A percentile compares a stretch with the other conserved stretches of the same genome.
These are phyloP conservation scores for Littorina saxatilis DNA, from an alignment of 1,140 invertebrate genomes.

Conservation along the genomic window DNA sequence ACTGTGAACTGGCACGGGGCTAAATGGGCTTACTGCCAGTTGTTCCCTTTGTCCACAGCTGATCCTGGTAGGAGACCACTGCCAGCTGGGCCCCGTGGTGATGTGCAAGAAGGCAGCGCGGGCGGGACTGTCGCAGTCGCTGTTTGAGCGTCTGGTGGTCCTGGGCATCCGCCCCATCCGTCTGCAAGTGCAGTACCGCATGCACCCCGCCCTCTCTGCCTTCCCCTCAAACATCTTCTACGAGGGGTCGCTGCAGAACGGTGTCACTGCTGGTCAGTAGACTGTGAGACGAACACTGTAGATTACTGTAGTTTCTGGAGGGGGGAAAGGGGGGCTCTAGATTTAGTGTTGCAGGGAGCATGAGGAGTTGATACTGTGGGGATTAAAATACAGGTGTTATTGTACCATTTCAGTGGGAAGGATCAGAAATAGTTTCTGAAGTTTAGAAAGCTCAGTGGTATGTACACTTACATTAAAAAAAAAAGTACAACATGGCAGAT, in stretches of 20 bases:
- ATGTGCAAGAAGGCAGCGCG: constrained; percentile 99
- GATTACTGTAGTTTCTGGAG: too few species aligned
- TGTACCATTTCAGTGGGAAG: too few species aligned
- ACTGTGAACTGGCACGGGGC: too few species aligned
- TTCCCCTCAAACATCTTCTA: constrained; percentile 99
- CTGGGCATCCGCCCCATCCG: constrained; percentile 82
- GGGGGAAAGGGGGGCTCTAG: too few species aligned
- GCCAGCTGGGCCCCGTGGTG: constrained; percentile 97
- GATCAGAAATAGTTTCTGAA: too few species aligned
- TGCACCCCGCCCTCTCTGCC: constrained; percentile 95
- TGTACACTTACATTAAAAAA: too few species aligned
- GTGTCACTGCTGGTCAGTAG: constrained; percentile 88
- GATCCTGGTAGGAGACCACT: constrained; percentile 98
- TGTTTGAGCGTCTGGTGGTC: constrained; percentile 98
- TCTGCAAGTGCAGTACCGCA: constrained; percentile 94
- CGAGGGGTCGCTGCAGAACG: constrained; percentile 98
- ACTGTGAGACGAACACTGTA: not conserved
- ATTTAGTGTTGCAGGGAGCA: too few species aligned
- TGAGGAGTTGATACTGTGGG: too few species aligned
- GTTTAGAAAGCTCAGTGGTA: too few species aligned
- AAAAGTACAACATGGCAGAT: too few species aligned
- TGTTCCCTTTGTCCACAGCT: constrained; percentile 80
- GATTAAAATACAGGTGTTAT: too few species aligned
- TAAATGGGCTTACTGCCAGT: too few species aligned
- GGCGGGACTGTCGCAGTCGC: constrained; percentile 96